Evolutionary conservation across 2,113 vertebrate species (phyloP), one percentile per base, ranked within the genome.

Genomic region (Otis tarda): DNA sequence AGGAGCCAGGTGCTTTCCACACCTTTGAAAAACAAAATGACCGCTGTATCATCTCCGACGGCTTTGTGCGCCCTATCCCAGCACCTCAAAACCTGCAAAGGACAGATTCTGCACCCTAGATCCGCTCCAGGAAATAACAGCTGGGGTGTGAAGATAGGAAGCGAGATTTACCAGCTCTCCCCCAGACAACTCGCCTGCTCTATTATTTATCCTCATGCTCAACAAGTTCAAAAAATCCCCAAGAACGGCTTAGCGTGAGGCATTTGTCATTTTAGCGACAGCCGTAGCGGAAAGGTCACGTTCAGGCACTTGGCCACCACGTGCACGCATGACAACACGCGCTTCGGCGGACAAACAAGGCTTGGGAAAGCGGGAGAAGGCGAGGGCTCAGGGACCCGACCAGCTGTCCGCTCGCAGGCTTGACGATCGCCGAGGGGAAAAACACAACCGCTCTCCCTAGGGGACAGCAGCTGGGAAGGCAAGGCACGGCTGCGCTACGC

Each of bases 271-370:
- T 41, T 59, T 15, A 33, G 74, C 4, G 5, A 17, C 35, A 39
- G 49, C 25, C 13, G 20, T 4, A 45, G 59, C 64, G n/a, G 43
- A 35, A 50, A n/a, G 57, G 35, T 55, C 50, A 30, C 2, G 0
- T 20, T 31, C n/a, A 8, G 2, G 27, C 47, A 2, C 10, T 10
- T 3, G 73, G 63, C 49, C 73, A 22, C 12, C 27, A 14, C 0
- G 6, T 6, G 12, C 13, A 4, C 1, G 14, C 16, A 0, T 0
- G 43, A 35, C 3, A 2, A 56, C 49, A 43, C 0, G 1, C 4
- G 15, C 41, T 30, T 10, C 13, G 2, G 33, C 1, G 0, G 43
- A 59, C 30, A 82, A 82, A 50, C 31, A 39, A 14, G 35, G 30
- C 25, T 77, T 14, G 55, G 85, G 25, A 73, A 79, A 52, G 17